These are phyloP conservation scores for Manduca sexta DNA, from an alignment of 1,140 invertebrate species.

Conservation along the genomic window DNA sequence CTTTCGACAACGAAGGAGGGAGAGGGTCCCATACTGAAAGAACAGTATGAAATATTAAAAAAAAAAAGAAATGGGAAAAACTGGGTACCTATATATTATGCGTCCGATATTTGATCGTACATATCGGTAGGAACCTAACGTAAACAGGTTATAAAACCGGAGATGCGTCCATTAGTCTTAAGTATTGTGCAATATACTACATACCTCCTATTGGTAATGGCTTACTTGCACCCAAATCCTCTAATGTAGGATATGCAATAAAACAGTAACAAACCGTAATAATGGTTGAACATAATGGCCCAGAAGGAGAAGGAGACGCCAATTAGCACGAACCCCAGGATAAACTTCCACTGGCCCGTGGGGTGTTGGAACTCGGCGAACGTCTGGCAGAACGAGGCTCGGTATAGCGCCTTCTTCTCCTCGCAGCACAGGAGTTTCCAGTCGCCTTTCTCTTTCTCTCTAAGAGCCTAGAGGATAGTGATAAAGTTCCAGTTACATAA, in stretches of 20 bases:
- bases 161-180: too few species aligned
- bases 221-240: too few species aligned
- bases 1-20: slow-evolving; percentile 81
- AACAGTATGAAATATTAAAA: slow-evolving; percentile 1
- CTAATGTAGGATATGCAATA: too few species aligned
- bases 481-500: too few species aligned
- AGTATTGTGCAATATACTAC: too few species aligned
- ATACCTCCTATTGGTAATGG: too few species aligned
- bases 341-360: slow-evolving; percentile 91
- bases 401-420: slow-evolving; percentile 95
- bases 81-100: background rate
- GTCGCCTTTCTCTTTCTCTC: slow-evolving; percentile 94
- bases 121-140: too few species aligned
- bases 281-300: slow-evolving; percentile 78
- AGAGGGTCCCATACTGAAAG: slow-evolving; percentile 81
- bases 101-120: background rate
- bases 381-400: slow-evolving; percentile 94
- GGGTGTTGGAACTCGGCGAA: slow-evolving; percentile 91
- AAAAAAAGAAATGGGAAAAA: background rate
- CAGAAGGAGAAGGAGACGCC: slow-evolving; percentile 77
- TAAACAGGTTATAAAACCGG: too few species aligned
- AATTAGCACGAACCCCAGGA: slow-evolving; percentile 75
- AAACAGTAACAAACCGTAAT: slow-evolving; percentile 79
- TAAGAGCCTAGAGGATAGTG: slow-evolving; percentile 75
- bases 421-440: slow-evolving; percentile 92